phyloP scores from a whole-genome alignment of 2,888 invertebrate species.

The Odontocolon sp. region DNA sequence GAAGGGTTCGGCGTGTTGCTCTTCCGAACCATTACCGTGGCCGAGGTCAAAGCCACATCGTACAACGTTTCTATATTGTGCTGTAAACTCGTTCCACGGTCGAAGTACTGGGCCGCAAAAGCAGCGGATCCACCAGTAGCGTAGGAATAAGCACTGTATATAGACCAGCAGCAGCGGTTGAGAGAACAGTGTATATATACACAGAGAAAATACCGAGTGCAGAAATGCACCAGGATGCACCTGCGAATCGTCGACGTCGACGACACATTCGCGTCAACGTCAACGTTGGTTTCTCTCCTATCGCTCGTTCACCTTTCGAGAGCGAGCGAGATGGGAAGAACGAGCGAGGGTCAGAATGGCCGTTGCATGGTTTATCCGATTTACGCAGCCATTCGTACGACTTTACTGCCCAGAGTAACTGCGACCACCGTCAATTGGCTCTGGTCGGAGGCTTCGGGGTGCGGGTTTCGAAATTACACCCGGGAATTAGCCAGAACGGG shows the following conservation, averaged over 20 bases:
- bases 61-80: not conserved
- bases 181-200: conserved; percentile 12
- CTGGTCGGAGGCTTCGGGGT: not conserved
- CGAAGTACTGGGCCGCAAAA: conserved; percentile 31
- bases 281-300: conserved; percentile 10
- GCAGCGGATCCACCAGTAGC: conserved; percentile 13
- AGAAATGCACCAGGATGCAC: conserved; percentile 29
- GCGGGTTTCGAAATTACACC: conserved; percentile 38
- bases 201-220: not conserved
- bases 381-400: conserved; percentile 58
- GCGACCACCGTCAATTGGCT: conserved; percentile 40
- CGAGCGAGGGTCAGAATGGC: not conserved
- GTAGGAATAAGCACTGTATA: conserved; percentile 18
- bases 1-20: too few species aligned
- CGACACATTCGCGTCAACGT: conserved; percentile 48
- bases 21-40: not conserved
- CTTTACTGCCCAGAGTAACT: conserved; percentile 56
- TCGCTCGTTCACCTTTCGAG: not conserved
- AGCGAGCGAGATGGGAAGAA: conserved; percentile 2
- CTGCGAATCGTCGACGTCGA: conserved; percentile 35
- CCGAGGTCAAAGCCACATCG: not conserved
- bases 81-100: not conserved
- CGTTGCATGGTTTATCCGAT: conserved; percentile 41
- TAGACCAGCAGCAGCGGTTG: conserved; percentile 7
- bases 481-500: conserved; percentile 26